Evolutionary conservation across 2,797 vertebrate genomes (phyloP).

Genomic region (Anolis apletophallus): DNA sequence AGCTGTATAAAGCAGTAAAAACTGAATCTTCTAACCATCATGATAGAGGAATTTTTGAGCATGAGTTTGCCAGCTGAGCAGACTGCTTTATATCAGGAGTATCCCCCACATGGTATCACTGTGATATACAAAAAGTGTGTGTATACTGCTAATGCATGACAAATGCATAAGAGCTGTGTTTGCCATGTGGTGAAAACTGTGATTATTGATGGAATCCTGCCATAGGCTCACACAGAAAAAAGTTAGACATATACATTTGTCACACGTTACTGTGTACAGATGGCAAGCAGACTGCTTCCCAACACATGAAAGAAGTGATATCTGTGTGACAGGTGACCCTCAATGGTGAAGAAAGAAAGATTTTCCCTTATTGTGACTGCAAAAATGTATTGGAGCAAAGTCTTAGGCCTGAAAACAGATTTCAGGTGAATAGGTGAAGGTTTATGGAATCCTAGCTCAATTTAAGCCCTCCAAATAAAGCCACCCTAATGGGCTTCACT

Average conservation of each 20-base stretch:
- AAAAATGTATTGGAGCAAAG: background rate
- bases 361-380: background rate
- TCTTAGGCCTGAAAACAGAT: background rate
- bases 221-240: background rate
- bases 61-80: background rate
- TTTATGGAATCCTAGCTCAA: background rate
- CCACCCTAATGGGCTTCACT: background rate
- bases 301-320: conserved; percentile 24
- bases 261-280: conserved; percentile 7
- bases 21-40: background rate
- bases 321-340: background rate
- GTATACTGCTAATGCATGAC: background rate
- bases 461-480: background rate
- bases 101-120: background rate
- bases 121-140: background rate
- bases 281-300: conserved; percentile 28
- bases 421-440: background rate
- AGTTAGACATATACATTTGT: conserved; percentile 14
- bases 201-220: conserved; percentile 12
- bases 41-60: background rate
- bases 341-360: background rate
- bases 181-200: conserved; percentile 14
- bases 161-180: background rate
- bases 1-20: background rate
- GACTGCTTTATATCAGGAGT: background rate